Base-by-base conservation (phyloP, 2,888 invertebrate species). In the Linyphia triangularis region DNA sequence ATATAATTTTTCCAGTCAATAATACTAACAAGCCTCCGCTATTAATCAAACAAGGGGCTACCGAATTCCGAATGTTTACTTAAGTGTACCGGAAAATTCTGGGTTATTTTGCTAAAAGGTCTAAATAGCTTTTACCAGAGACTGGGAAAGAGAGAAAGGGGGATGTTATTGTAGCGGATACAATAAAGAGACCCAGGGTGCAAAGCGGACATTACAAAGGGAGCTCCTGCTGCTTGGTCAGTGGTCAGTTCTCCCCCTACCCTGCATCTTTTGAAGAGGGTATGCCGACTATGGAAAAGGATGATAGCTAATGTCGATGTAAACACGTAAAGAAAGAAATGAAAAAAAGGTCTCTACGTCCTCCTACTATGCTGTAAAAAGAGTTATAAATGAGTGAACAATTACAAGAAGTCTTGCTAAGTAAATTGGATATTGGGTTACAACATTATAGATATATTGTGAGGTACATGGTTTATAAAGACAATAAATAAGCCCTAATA, bases 261-360 rank as follows among this genome's bases (percentile, higher is more conserved):
- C 19, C 75, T 22, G 67, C 24, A 61, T 37, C 59, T 10, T 13
- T 65, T 28, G 73, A n/a, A 59, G 72, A 24, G 83, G 43, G 70
- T 61, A 30, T 30, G 51, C 82, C 70, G 37, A 51, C 43, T 65
- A 51, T 30, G 19, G 67, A 43, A 57, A 65, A 33, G n/a, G 51
- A 26, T 40, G 77, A 78, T 43, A 69, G 77, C 85, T 85, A 78
- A 77, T 85, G 61, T 40, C 77, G 69, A 43, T 85, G 85, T 85
- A 85, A 85, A 85, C 85, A 85, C 33, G 70, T 65, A 30, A 22
- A 67, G 43, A 65, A 26, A 63, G 77, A 77, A 51, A 63, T 77
- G 22, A 19, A 30, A 28, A 13, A 51, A 51, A n/a, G 9, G 10
- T 43, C n/a, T 24, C 7, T 22, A 37, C 7, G 13, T 43, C 24